Conservation (phyloP, 2,888 invertebrate species). For the Dioctria rufipes region DNA sequence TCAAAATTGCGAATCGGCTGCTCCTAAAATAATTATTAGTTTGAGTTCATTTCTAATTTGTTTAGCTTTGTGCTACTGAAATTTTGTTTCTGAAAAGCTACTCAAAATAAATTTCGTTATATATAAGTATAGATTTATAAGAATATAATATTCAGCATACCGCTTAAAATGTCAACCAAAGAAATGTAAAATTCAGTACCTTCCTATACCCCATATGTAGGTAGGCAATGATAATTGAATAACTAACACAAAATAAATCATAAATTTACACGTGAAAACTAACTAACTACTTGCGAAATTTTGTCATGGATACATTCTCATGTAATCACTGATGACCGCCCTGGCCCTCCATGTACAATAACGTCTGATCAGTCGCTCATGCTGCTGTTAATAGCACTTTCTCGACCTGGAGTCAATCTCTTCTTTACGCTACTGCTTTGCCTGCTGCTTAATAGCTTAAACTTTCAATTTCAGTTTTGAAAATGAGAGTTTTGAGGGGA, state of each 20-base stretch:
- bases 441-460: neutral
- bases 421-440: neutral
- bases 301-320: no score
- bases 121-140: no score
- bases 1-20: no score
- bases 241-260: neutral
- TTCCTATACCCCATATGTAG: no score
- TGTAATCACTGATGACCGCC: neutral
- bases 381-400: constrained; percentile 28
- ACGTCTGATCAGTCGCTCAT: neutral
- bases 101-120: no score
- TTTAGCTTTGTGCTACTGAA: no score
- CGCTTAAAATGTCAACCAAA: no score
- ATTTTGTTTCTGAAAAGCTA: no score
- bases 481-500: constrained; percentile 19
- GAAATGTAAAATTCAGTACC: no score
- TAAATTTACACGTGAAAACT: constrained; percentile 1
- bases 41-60: no score
- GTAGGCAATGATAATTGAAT: constrained; percentile 11
- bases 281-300: neutral
- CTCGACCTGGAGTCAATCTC: constrained; percentile 21
- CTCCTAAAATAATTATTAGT: no score
- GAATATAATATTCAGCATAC: no score
- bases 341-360: neutral
- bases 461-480: constrained; percentile 44